Conservation (phyloP, 1,140 invertebrate genomes). For the Heterodera schachtii region DNA sequence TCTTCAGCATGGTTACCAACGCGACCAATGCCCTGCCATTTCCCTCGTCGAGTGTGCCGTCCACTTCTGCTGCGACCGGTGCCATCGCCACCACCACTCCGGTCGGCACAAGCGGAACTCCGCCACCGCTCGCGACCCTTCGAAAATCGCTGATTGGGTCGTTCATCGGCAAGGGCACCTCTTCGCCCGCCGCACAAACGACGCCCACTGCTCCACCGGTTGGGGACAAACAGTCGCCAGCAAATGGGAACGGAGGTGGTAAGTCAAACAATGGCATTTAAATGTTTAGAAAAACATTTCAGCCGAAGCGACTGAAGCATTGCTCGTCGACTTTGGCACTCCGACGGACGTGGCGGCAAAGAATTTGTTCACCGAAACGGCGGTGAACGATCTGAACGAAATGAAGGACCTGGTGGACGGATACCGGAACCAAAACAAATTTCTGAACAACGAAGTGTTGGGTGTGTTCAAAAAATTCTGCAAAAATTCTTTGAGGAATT, state of each 20-base stretch:
- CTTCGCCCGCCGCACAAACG: neutral
- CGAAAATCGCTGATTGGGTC: neutral
- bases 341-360: constrained; percentile 32
- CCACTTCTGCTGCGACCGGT: neutral
- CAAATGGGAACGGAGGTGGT: neutral
- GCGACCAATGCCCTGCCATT: neutral
- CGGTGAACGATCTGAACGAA: constrained; percentile 46
- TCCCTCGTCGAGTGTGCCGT: neutral
- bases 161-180: neutral
- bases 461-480: constrained; percentile 16
- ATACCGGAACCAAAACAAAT: constrained; percentile 48
- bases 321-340: constrained; percentile 39
- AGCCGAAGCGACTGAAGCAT: constrained; percentile 41
- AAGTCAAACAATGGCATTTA: neutral
- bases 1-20: neutral
- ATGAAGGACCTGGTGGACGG: constrained; percentile 48
- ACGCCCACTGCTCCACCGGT: too few species aligned
- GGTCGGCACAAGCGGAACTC: too few species aligned
- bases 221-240: neutral
- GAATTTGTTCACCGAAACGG: constrained; percentile 39
- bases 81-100: neutral
- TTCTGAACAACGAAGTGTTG: constrained; percentile 51
- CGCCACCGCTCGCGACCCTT: too few species aligned
- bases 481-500: neutral
- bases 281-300: constrained; percentile 1